Percentiles rank a stretch among this genome's conserved stretches.
phyloP scores from a whole-genome alignment of 2,888 invertebrate genomes.

The Polydrusus pterygomalis region DNA sequence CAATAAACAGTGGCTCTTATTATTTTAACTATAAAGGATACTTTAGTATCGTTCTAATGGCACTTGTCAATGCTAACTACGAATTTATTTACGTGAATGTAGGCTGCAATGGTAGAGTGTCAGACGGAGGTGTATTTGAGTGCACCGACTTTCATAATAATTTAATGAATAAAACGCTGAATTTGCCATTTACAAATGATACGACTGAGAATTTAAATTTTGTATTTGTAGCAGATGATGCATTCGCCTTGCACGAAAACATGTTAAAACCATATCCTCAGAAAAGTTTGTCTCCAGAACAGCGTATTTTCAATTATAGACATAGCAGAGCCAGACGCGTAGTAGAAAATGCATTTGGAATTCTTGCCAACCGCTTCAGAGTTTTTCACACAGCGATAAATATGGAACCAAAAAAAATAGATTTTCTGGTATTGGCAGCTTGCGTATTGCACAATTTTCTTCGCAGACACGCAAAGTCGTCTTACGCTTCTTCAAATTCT shows the following conservation, averaged over 20 bases:
- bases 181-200: slow-evolving; percentile 27
- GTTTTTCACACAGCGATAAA: no score
- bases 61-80: slow-evolving; percentile 45
- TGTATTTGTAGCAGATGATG: neutral
- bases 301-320: neutral
- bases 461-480: no score
- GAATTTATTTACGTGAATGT: slow-evolving; percentile 48
- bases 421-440: no score
- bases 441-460: no score
- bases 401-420: no score
- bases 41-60: slow-evolving; percentile 45
- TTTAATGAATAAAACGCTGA: slow-evolving; percentile 13
- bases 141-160: slow-evolving; percentile 36
- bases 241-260: neutral
- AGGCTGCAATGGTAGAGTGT: slow-evolving; percentile 46
- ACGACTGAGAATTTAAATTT: neutral
- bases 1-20: neutral
- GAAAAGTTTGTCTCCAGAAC: neutral
- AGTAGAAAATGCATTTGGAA: neutral
- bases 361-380: no score
- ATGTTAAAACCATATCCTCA: neutral
- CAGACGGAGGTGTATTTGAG: slow-evolving; percentile 48
- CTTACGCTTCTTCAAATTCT: no score
- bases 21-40: neutral
- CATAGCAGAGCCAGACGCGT: neutral